These are phyloP conservation scores for Sebastes diploproa DNA, from an alignment of 2,797 vertebrate species.

Conservation along the genomic window DNA sequence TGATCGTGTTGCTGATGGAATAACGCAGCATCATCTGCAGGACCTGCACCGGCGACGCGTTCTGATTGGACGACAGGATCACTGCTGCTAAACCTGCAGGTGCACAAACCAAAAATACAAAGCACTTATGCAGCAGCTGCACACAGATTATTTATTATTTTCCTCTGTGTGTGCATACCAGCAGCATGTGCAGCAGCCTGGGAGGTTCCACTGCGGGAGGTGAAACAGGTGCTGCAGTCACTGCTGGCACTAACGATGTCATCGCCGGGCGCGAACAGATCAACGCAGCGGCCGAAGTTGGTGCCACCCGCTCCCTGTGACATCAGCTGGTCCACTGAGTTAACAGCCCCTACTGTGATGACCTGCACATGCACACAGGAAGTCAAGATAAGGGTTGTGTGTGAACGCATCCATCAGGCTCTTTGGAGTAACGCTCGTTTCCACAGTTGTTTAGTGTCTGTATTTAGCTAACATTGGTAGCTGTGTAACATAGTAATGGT, in stretches of 20 bases:
- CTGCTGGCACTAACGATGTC: constrained; percentile 91
- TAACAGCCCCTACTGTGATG: constrained; percentile 89
- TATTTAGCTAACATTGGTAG: too few species aligned
- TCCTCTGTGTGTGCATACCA: constrained; percentile 57
- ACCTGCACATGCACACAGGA: constrained; percentile 76
- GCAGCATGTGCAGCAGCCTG: constrained; percentile 90
- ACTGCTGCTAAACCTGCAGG: constrained; percentile 85
- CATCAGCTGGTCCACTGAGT: constrained; percentile 85
- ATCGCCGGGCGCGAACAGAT: constrained; percentile 91
- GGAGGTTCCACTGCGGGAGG: constrained; percentile 87
- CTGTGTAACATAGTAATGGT: too few species aligned
- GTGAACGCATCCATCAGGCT: not conserved
- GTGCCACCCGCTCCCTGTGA: constrained; percentile 85
- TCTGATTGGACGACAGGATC: constrained; percentile 81
- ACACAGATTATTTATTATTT: not conserved
- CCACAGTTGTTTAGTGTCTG: too few species aligned
- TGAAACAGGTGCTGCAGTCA: constrained; percentile 91
- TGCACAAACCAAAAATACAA: not conserved
- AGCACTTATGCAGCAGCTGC: not conserved
- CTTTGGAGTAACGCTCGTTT: not conserved
- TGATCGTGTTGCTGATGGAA: constrained; percentile 79
- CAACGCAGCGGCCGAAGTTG: constrained; percentile 89
- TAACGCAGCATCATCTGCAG: constrained; percentile 84
- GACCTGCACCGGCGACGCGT: constrained; percentile 78
- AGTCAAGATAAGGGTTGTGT: not conserved